These are phyloP conservation scores for Salvelinus alpinus DNA, from an alignment of 2,113 vertebrate genomes.

Conservation along the genomic window DNA sequence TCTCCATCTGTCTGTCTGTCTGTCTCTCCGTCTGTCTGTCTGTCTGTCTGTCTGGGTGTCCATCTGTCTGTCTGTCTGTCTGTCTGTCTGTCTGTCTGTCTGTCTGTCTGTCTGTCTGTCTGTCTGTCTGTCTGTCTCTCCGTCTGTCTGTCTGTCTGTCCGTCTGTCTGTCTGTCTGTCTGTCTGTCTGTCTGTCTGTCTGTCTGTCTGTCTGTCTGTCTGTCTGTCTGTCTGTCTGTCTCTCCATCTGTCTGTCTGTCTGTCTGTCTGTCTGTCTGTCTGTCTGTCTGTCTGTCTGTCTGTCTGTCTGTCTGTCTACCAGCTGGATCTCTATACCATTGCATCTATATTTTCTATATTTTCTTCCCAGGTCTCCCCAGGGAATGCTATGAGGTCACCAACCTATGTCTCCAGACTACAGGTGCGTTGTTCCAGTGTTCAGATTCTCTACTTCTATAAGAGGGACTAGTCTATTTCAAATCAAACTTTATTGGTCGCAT, in stretches of 20 bases:
- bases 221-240: neutral
- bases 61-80: neutral
- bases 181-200: neutral
- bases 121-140: neutral
- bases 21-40: neutral
- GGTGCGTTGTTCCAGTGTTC: too few relatives aligned
- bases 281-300: neutral
- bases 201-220: neutral
- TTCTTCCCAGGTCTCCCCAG: too few relatives aligned
- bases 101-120: too few relatives aligned
- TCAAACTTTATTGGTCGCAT: too few relatives aligned
- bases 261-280: neutral
- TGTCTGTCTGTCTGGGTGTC: too few relatives aligned
- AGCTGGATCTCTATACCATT: neutral
- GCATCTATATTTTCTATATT: too few relatives aligned
- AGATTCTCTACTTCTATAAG: too few relatives aligned
- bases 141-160: neutral
- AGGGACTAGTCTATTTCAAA: too few relatives aligned
- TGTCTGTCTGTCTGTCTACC: neutral
- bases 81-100: too few relatives aligned
- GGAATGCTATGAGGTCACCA: neutral
- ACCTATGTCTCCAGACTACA: neutral
- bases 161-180: neutral
- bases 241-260: neutral
- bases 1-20: too few relatives aligned